Evolutionary conservation across 2,797 vertebrate species (phyloP), one percentile per base, ranked within the genome.

Genomic region (Netta rufina): DNA sequence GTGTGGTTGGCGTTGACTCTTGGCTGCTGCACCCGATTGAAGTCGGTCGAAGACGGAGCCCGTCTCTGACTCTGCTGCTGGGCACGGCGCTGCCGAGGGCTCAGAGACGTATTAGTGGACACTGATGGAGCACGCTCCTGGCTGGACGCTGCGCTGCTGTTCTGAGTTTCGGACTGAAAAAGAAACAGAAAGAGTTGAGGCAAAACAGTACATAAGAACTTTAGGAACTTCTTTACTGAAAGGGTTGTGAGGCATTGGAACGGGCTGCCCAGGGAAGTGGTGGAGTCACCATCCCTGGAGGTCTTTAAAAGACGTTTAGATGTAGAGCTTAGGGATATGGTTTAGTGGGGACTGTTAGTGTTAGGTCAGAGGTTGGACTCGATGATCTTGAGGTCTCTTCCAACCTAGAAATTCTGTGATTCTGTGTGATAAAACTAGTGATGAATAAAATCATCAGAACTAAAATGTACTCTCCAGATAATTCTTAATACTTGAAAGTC

Each of bases 71-170:
- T 97, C 92, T 98, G 98, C 97, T 99, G 99, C 95, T 99, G 99
- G 22, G 98, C 98, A 2, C 98, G 98, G 38, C 99, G 98, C 94
- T 99, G 99, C 43, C 98, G 98, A 13, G 99, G 99, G 73, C 99
- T 99, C 95, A 98, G 33, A 0, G 99, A 98, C 0, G 81, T 98
- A 73, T 47, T 97, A 45, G 90, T 93, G 65, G 97, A 56, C 51
- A 53, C 91, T 9, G 96, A 45, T 1, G 96, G 90, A 80, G 89
- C 1, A 1, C n/a, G 93, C 69, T 98, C 98, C 49, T 78, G 97
- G 41, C 49, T 79, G 32, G 97, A 64, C 1, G 51, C 84, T 38
- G 93, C 43, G 11, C 89, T 28, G 61, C 91, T 79, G 2, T 6
- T 92, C 86, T 92, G 96, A 58, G 82, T 4, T 82, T 96, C 98